A percentile compares a stretch with the other conserved stretches of the same genome.
phyloP scores from a whole-genome alignment of 2,797 vertebrate genomes.

The Sebastolobus altivelis region DNA sequence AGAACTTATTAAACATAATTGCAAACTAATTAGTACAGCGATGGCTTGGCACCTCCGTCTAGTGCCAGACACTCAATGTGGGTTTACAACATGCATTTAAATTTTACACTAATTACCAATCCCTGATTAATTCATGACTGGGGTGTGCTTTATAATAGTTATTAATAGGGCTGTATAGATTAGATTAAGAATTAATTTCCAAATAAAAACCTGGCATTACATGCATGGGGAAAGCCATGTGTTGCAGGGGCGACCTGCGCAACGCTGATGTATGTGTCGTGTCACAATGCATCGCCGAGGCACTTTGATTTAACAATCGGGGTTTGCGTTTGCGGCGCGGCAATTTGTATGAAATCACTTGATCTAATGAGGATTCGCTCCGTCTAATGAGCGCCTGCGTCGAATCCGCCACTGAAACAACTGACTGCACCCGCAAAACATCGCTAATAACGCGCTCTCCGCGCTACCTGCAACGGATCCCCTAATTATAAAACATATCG shows the following conservation, averaged over 20 bases:
- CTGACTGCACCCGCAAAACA: constrained; percentile 27
- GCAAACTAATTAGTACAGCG: constrained; percentile 89
- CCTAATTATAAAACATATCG: constrained; percentile 34
- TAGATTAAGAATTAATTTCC: constrained; percentile 87
- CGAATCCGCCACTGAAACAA: constrained; percentile 26
- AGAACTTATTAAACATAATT: constrained; percentile 90
- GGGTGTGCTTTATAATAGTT: constrained; percentile 86
- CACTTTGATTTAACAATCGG: constrained; percentile 74
- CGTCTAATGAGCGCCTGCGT: constrained; percentile 61
- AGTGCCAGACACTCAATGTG: constrained; percentile 85
- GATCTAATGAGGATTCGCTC: constrained; percentile 67
- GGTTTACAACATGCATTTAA: constrained; percentile 88
- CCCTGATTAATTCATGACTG: constrained; percentile 86
- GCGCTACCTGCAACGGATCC: constrained; percentile 11
- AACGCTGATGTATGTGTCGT: constrained; percentile 71
- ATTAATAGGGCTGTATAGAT: constrained; percentile 88
- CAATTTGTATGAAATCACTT: constrained; percentile 64
- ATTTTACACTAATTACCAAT: constrained; percentile 88
- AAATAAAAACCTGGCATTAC: constrained; percentile 83
- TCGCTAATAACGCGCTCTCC: constrained; percentile 37
- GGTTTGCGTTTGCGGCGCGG: constrained; percentile 51
- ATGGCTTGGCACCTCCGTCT: constrained; percentile 87
- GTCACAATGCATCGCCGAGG: constrained; percentile 63
- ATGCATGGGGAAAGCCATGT: constrained; percentile 75
- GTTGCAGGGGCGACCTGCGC: constrained; percentile 64